Evolutionary conservation across 2,888 invertebrate species (phyloP).

Genomic region (Phlogophora meticulosa): DNA sequence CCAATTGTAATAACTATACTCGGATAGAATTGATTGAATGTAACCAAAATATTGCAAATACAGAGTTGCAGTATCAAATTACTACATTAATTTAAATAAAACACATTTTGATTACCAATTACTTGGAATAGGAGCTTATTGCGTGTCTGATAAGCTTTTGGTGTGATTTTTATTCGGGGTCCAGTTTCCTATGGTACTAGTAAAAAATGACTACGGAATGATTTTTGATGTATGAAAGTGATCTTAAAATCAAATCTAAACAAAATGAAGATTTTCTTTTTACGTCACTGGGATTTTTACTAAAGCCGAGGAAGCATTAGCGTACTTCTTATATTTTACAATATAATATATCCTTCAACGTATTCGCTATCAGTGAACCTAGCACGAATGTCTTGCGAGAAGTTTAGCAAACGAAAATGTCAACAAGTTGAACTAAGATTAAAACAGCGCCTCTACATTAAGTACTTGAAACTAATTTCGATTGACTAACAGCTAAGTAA

Average conservation of each 20-base stretch:
- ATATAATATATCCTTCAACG: too few species aligned
- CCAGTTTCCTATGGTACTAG: conserved; percentile 19
- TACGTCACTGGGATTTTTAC: not conserved
- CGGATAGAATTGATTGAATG: conserved; percentile 10
- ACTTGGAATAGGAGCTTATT: not conserved
- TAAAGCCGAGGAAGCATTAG: too few species aligned
- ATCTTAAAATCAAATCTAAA: not conserved
- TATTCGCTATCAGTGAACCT: too few species aligned
- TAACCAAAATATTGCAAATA: conserved; percentile 4
- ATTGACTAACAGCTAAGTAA: too few species aligned
- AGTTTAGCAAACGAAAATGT: too few species aligned
- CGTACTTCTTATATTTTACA: too few species aligned
- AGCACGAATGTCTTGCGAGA: too few species aligned
- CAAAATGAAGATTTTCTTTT: not conserved
- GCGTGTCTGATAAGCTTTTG: conserved; percentile 15
- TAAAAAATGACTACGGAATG: conserved; percentile 3
- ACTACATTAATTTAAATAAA: not conserved
- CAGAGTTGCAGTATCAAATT: not conserved
- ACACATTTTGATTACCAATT: not conserved
- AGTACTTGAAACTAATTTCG: too few species aligned
- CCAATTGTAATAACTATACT: conserved; percentile 4
- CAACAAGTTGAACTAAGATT: too few species aligned
- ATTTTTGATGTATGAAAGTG: conserved; percentile 7
- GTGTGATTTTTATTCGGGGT: conserved; percentile 22
- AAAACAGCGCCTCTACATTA: too few species aligned